Base-by-base conservation (phyloP, 1,140 invertebrate genomes). In the Procambarus clarkii region DNA sequence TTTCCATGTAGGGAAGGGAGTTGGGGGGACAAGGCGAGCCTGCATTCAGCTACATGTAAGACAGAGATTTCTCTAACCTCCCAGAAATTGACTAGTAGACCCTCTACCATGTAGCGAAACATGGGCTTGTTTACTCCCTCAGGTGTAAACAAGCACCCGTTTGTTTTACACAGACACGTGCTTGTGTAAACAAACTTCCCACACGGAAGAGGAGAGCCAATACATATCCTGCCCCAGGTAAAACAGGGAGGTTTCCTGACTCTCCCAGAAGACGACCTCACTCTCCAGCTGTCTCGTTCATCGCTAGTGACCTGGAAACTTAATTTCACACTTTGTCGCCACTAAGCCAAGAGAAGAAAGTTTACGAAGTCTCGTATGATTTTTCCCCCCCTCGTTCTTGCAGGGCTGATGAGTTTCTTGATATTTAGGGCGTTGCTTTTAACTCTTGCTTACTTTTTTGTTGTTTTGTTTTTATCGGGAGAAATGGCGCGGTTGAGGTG, bases 271-370 rank as follows among this genome's bases (percentile, higher is more conserved):
- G 69, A 24, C 21, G 0, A 5, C 69, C n/a, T 24, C 24, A 74
- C 69, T 74, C 69, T 34, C 69, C 69, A 34, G 69, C 69, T 74
- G 69, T 74, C 69, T 74, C 69, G n/a, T 74, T n/a, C 69, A 74
- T 74, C 69, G 69, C n/a, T 74, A n/a, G 4, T 74, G 69, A 74
- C 69, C 69, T n/a, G 69, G 69, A 74, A 74, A 74, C 69, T 74
- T 74, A 74, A 74, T 74, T 74, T 74, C 69, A 74, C 69, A 74
- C 69, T 74, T 74, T 74, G 69, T 74, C 69, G 69, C 69, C 69
- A 74, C 69, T 74, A 74, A 74, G n/a, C 69, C 69, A 74, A 21
- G 24, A 74, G 69, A 74, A 21, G 69, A 74, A 74, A 74, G n/a
- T 74, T 74, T 74, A 74, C 24, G 69, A 34, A 21, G 69, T 74